Conservation (phyloP, 2,888 invertebrate genomes). For the Lordiphosa andalusiaca region DNA sequence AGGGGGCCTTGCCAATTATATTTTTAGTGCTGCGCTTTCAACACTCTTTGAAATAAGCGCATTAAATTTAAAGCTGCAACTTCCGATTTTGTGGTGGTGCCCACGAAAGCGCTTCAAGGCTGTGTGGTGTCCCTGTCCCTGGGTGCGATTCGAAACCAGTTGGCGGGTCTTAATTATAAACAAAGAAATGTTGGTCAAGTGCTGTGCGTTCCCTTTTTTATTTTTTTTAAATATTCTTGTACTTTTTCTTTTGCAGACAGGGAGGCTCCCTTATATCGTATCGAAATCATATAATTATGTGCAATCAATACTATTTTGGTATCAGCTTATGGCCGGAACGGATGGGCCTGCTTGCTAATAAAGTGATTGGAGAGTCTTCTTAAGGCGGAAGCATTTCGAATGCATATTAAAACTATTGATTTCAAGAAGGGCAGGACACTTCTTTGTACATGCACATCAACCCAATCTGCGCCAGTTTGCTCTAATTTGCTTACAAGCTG, state of each 20-base stretch:
- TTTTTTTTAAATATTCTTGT: constrained; percentile 3
- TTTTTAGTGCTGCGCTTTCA: constrained; percentile 27
- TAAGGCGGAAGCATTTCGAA: constrained; percentile 15
- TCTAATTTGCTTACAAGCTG: constrained; percentile 72
- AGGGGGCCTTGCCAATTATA: constrained; percentile 3
- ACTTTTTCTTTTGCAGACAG: constrained; percentile 23
- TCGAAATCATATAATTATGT: constrained; percentile 67
- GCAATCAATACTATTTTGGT: constrained; percentile 67
- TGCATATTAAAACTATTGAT: no score
- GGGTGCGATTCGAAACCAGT: constrained; percentile 46
- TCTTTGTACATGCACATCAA: no score
- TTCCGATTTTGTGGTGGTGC: constrained; percentile 66
- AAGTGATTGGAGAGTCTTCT: constrained; percentile 23
- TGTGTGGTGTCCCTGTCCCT: neutral
- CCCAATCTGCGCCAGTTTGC: constrained; percentile 24
- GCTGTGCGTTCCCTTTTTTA: constrained; percentile 20
- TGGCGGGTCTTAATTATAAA: constrained; percentile 56
- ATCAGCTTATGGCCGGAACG: constrained; percentile 55
- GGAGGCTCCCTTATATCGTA: constrained; percentile 22
- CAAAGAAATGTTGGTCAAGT: constrained; percentile 56
- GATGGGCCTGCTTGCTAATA: constrained; percentile 28
- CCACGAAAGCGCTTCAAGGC: constrained; percentile 22
- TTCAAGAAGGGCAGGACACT: no score
- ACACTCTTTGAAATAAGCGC: constrained; percentile 55
- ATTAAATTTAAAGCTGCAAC: constrained; percentile 69